Evolutionary conservation across 2,113 vertebrate genomes (phyloP).

Genomic region (Mustela nigripes): DNA sequence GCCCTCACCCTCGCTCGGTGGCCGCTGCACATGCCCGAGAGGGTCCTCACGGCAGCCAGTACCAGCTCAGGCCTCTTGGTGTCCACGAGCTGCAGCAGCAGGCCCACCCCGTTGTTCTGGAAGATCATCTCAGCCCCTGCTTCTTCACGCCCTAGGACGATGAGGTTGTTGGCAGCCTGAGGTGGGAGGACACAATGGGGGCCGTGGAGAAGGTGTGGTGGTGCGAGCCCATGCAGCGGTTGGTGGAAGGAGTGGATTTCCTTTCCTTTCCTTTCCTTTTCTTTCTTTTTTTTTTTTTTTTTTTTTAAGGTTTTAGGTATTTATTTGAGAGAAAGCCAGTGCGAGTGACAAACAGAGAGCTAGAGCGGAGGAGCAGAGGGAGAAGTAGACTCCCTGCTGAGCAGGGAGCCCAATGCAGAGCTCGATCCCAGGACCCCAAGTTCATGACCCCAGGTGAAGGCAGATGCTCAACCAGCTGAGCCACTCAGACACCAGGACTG

Average conservation of each 20-base stretch:
- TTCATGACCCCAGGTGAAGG: neutral
- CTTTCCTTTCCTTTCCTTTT: neutral
- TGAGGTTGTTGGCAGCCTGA: constrained; percentile 98
- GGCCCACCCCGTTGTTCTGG: constrained; percentile 94
- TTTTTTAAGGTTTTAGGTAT: neutral
- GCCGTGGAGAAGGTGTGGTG: neutral
- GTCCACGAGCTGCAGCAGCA: constrained; percentile 94
- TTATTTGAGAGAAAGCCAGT: neutral
- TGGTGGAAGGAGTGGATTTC: neutral
- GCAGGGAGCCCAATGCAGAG: neutral
- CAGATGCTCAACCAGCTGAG: neutral
- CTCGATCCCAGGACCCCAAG: neutral
- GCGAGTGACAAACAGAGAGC: neutral
- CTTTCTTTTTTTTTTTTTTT: too few species aligned
- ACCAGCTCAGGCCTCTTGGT: constrained; percentile 94
- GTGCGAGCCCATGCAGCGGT: neutral
- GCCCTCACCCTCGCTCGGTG: constrained; percentile 94
- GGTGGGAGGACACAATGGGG: neutral
- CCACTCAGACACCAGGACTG: neutral
- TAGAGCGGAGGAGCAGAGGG: neutral
- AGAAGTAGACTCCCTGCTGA: neutral
- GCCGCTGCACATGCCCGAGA: constrained; percentile 96
- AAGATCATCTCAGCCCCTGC: constrained; percentile 97
- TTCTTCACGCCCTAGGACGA: constrained; percentile 96
- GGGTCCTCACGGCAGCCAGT: constrained; percentile 93